Evolutionary conservation across 2,888 invertebrate genomes (phyloP).

Genomic region (Lithophane socia): DNA sequence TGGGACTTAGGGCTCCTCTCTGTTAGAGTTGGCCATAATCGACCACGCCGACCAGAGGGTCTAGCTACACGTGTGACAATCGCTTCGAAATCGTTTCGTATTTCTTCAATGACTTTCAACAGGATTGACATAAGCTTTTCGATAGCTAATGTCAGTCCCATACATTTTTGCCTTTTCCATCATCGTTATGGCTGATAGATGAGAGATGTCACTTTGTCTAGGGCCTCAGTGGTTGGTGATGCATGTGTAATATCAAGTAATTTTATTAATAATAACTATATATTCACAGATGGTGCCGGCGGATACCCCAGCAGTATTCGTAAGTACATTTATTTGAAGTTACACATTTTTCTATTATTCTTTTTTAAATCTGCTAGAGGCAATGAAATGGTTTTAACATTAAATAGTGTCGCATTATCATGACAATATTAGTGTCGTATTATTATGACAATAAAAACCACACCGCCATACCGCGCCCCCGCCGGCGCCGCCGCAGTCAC

Average conservation of each 20-base stretch:
- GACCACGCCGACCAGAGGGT: background rate
- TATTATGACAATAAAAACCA: constrained; percentile 1
- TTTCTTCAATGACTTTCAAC: too few species aligned
- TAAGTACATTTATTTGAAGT: constrained; percentile 37
- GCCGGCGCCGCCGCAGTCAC: background rate
- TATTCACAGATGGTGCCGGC: constrained; percentile 38
- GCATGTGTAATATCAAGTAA: background rate
- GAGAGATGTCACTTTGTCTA: too few species aligned
- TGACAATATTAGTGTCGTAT: background rate
- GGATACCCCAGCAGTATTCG: constrained; percentile 27
- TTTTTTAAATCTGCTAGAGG: background rate
- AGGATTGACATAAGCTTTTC: too few species aligned
- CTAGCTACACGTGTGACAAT: too few species aligned
- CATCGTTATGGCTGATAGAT: too few species aligned
- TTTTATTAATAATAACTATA: constrained; percentile 1
- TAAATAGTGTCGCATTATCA: background rate
- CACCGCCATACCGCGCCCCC: background rate
- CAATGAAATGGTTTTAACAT: background rate
- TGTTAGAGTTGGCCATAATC: background rate
- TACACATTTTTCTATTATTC: constrained; percentile 1
- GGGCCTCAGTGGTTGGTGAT: too few species aligned
- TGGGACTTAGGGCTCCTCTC: background rate
- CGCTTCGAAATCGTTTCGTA: too few species aligned
- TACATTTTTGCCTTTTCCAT: too few species aligned
- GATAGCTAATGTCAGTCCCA: too few species aligned